phyloP scores from a whole-genome alignment of 2,797 vertebrate genomes.

The Coranthus polyacanthus region DNA sequence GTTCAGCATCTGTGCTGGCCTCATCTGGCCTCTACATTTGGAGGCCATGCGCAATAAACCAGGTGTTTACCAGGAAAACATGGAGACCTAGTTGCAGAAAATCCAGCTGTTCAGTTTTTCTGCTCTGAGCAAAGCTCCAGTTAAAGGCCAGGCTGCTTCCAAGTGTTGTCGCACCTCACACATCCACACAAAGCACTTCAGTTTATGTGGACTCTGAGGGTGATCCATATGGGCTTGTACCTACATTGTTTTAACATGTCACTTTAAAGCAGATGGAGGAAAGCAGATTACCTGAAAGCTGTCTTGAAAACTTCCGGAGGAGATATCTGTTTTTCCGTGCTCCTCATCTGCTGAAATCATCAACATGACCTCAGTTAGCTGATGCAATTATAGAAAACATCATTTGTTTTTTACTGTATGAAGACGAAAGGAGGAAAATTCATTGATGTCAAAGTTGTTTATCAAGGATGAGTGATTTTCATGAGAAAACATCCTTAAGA shows the following conservation, averaged over 20 bases:
- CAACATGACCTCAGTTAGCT: conserved; percentile 43
- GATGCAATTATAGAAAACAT: conserved; percentile 26
- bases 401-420: conserved; percentile 14
- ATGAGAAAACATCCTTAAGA: conserved; percentile 10
- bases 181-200: not conserved
- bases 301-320: conserved; percentile 90
- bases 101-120: conserved; percentile 42
- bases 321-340: conserved; percentile 90
- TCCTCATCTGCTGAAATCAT: conserved; percentile 92
- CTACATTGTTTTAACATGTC: conserved; percentile 12
- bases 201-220: conserved; percentile 1
- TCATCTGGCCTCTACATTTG: conserved; percentile 56
- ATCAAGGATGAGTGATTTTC: conserved; percentile 10
- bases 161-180: conserved; percentile 5
- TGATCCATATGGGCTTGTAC: conserved; percentile 3
- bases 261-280: conserved; percentile 7
- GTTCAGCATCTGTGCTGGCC: conserved; percentile 11
- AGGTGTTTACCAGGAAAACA: conserved; percentile 62
- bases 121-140: too few species aligned
- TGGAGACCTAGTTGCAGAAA: conserved; percentile 28
- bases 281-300: conserved; percentile 88
- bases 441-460: conserved; percentile 8
- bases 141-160: not conserved
- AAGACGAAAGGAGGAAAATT: not conserved
- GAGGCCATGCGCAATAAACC: conserved; percentile 41